Base-by-base conservation (phyloP, 2,888 invertebrate genomes). In the Chouioia cunea region DNA sequence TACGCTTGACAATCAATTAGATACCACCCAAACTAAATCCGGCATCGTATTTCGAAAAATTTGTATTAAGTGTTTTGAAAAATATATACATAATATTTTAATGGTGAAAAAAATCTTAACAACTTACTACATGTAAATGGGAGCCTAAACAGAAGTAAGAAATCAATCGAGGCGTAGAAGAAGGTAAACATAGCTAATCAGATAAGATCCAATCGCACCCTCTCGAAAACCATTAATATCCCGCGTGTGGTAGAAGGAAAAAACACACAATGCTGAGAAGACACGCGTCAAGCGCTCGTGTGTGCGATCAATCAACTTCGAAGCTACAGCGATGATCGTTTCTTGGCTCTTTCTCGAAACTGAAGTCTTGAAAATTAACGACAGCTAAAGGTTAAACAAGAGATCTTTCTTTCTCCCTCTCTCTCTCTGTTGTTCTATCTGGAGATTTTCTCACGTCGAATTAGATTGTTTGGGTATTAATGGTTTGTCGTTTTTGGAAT, bases 121-220 rank as follows among this genome's bases (percentile, higher is more conserved):
- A 46, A 10, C 43, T 43, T 47, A 47, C 16, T 27, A 6, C 48
- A 14, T 58, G 65, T 65, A 52, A 65, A 65, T 23, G 23, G 22
- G 27, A 23, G 23, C 6, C 20, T 20, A 54, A n/a, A 23, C 2
- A 54, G 15, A 58, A 70, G 57, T 66, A 52, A 73, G 73, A 66
- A 73, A 73, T 70, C 70, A 66, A 73, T 73, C 54, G 16, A 48
- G 23, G 23, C 62, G 57, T 16, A 57, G 46, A 57, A 63, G 53
- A 44, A 73, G 76, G 75, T 77, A 75, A 77, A 71, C 74, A 68
- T 36, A 65, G 56, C 36, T 73, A 74, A 79, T 78, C 77, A 75
- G 77, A 76, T 74, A 76, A 77, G 76, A 77, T 78, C 74, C 71
- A 74, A 78, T 78, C 77, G 77, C 77, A 70, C 77, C 74, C 52